phyloP scores from a whole-genome alignment of 2,113 vertebrate species.

The Forbesichthys papilliferus region DNA sequence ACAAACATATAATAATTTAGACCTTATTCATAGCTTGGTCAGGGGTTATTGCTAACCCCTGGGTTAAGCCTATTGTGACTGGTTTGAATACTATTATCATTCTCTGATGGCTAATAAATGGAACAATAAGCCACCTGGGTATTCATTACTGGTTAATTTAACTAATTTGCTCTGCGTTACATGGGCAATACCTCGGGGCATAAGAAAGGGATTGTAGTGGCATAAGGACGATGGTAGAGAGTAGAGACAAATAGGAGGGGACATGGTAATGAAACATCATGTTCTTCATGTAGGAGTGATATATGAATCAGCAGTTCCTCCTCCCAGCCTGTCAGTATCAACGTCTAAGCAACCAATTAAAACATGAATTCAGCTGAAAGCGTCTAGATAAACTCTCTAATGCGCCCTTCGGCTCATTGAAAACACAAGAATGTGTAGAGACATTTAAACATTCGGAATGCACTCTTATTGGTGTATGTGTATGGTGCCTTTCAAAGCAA shows the following conservation, averaged over 20 bases:
- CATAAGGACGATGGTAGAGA: conserved; percentile 58
- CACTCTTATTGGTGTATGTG: background rate
- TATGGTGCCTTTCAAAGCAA: background rate
- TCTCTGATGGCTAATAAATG: too few species aligned
- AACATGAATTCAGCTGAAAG: conserved; percentile 65
- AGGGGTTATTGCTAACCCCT: too few species aligned
- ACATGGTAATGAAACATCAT: conserved; percentile 61
- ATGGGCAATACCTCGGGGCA: conserved; percentile 18
- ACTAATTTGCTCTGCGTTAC: background rate
- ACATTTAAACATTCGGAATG: background rate
- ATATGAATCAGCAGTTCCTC: conserved; percentile 67
- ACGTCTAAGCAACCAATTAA: conserved; percentile 67
- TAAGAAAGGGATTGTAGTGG: conserved; percentile 19
- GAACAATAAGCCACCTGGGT: background rate
- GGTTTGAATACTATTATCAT: background rate
- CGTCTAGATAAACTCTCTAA: conserved; percentile 33
- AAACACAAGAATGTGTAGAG: background rate
- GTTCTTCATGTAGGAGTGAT: conserved; percentile 44
- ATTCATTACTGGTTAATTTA: background rate
- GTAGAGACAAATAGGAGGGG: conserved; percentile 18
- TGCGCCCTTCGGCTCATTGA: background rate
- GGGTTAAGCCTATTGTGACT: too few species aligned
- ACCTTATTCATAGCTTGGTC: too few species aligned
- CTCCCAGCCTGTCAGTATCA: conserved; percentile 63
- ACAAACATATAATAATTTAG: too few species aligned